Base-by-base conservation (phyloP, 2,113 vertebrate species). In the Sminthopsis crassicaudata region DNA sequence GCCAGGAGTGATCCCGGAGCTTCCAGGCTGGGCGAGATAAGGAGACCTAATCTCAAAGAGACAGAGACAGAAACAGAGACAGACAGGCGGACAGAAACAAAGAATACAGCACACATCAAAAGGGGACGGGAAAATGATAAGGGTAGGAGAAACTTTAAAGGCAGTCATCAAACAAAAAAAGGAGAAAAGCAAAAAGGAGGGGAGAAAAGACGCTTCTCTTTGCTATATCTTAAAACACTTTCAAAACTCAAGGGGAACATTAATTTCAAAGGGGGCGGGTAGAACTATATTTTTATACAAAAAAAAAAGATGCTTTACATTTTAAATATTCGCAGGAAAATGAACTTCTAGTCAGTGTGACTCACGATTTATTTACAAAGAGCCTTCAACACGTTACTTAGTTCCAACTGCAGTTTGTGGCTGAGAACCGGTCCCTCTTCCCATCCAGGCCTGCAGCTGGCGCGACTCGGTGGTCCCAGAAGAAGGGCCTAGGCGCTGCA, bases 271-370 rank as follows among this genome's bases (percentile, higher is more conserved):
- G 2, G 53, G 90, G 8, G 36, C 60, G 12, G 90, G 48, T 60
- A 46, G 23, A 48, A 67, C 42, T 90, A 97, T 96, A 94, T 95
- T 96, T 97, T 94, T 97, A 97, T 98, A 98, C 97, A 96, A 97
- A 98, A 98, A 98, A 98, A 98, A 97, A 97, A 98, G 92, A 96
- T 98, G 98, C 98, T 98, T 99, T 98, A 99, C 98, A 99, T 98
- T 97, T 99, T 99, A 99, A 99, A 99, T 99, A 99, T 99, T 99
- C 99, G 99, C 99, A 99, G 99, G 99, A 97, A 98, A 98, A 98
- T 98, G 67, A 98, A 98, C 99, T 98, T 98, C 98, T 99, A 97
- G 99, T 98, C 98, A 97, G 98, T 96, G 99, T 98, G 98, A 99
- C 98, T 99, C 99, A 98, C 99, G 98, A 98, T 97, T 98, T 99